Percentiles rank a stretch among this genome's conserved stretches.
Evolutionary conservation across 2,888 invertebrate species (phyloP).

Genomic region (Amblyjoppa fuscipennis): DNA sequence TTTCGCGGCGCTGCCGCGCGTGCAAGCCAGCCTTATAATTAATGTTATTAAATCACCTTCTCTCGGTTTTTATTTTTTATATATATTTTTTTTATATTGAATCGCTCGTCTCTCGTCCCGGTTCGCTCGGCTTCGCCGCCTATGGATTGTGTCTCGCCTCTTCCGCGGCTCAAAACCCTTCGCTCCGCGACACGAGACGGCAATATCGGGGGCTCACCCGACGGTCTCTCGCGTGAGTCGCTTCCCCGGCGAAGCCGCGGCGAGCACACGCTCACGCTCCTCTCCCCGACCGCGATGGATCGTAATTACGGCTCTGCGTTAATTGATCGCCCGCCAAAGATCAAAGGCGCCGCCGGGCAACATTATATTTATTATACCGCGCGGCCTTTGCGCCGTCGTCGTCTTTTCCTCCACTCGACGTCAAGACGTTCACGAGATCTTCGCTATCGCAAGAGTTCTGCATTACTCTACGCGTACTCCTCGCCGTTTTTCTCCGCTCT

Average conservation of each 20-base stretch:
- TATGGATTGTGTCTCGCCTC: slow-evolving; percentile 2
- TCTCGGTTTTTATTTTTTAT: background rate
- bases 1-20: background rate
- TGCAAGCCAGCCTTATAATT: slow-evolving; percentile 39
- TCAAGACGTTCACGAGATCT: slow-evolving; percentile 46
- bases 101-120: background rate
- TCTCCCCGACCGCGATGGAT: slow-evolving; percentile 69
- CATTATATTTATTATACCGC: slow-evolving; percentile 66
- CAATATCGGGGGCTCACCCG: background rate
- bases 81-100: background rate
- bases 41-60: slow-evolving; percentile 50
- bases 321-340: slow-evolving; percentile 72
- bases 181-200: slow-evolving; percentile 9
- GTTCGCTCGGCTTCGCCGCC: background rate
- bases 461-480: background rate
- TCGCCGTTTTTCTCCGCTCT: background rate
- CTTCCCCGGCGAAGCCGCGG: background rate
- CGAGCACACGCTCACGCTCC: slow-evolving; percentile 44
- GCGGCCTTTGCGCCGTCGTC: slow-evolving; percentile 39
- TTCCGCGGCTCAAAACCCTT: background rate
- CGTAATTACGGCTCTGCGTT: slow-evolving; percentile 75
- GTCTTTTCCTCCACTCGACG: slow-evolving; percentile 22
- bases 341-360: slow-evolving; percentile 63
- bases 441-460: slow-evolving; percentile 7
- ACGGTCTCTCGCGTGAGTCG: background rate